A percentile compares a stretch with the other conserved stretches of the same genome.
phyloP scores from a whole-genome alignment of 1,140 invertebrate genomes.

The Oncopeltus fasciatus region DNA sequence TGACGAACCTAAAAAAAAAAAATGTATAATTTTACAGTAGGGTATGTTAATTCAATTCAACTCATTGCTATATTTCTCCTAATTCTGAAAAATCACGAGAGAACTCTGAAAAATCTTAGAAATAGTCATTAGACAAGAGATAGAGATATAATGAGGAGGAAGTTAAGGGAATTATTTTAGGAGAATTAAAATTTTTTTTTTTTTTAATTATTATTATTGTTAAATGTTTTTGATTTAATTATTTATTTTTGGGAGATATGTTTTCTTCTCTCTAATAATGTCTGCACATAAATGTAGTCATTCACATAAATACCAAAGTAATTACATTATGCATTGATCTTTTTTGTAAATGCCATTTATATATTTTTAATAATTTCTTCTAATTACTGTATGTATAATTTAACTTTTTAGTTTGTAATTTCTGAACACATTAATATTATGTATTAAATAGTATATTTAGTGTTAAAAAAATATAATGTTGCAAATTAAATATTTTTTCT shows the following conservation, averaged over 20 bases:
- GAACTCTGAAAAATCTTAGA: no score
- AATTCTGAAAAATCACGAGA: no score
- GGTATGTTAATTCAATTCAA: no score
- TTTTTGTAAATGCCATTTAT: constrained; percentile 8
- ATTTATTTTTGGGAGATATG: neutral
- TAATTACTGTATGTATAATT: constrained; percentile 2
- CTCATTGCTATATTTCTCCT: no score
- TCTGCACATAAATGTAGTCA: constrained; percentile 7
- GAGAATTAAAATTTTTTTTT: no score
- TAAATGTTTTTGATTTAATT: constrained; percentile 6
- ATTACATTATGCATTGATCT: neutral
- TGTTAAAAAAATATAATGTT: neutral
- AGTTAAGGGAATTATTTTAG: no score
- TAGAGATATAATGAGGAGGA: neutral
- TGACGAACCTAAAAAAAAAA: constrained; percentile 53
- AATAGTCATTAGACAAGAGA: no score
- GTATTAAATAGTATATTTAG: constrained; percentile 3
- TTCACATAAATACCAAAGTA: constrained; percentile 5
- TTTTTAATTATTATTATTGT: constrained; percentile 1
- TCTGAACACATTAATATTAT: constrained; percentile 1
- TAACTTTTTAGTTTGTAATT: constrained; percentile 8
- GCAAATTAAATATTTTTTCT: neutral
- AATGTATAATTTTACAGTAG: no score
- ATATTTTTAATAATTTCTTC: neutral
- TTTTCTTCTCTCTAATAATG: neutral